Evolutionary conservation across 2,797 vertebrate species (phyloP), one percentile per base, ranked within the genome.

Genomic region (Hydrocynus forskahlii): DNA sequence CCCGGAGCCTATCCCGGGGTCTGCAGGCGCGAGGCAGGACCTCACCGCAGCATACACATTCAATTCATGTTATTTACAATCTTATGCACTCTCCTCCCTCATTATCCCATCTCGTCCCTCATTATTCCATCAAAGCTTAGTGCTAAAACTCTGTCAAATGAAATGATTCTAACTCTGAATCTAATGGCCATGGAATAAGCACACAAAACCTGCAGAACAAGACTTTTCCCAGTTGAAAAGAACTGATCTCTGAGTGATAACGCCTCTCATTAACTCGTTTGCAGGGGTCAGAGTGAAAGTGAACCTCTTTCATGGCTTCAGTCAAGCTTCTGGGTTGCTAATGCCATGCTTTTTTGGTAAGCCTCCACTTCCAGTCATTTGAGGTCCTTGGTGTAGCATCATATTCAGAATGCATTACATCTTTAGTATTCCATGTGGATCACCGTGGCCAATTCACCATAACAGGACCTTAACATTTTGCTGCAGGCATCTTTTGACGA

Each of bases 371-470:
- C 25, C n/a, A 64, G 16, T 67, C 59, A 60, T 64, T 69, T 71
- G 43, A 4, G 4, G 10, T 67, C 60, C 21, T 70, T 72, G 1
- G 45, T 52, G 48, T 4, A 52, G 48, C 45, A 52, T 77, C 79
- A 77, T 79, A 79, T 81, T 86, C 80, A 64, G 52, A 74, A 77
- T 48, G 64, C 75, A 81, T 83, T 82, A 77, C 45, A 79, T 78
- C 66, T 72, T 81, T 76, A 83, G 67, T 67, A 81, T 79, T 70
- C 71, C 59, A 59, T 54, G 60, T 62, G 50, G 66, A 76, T 78
- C 73, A 12, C 50, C 25, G 59, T 75, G 68, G 75, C 79, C 78
- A 83, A 76, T 75, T 75, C 82, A 78, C 74, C 63, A 62, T 73
- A 81, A 78, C 73, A 14, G 40, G 76, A 79, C 43, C 16, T 68